phyloP scores from a whole-genome alignment of 2,888 invertebrate genomes.

The Netelia inedita region DNA sequence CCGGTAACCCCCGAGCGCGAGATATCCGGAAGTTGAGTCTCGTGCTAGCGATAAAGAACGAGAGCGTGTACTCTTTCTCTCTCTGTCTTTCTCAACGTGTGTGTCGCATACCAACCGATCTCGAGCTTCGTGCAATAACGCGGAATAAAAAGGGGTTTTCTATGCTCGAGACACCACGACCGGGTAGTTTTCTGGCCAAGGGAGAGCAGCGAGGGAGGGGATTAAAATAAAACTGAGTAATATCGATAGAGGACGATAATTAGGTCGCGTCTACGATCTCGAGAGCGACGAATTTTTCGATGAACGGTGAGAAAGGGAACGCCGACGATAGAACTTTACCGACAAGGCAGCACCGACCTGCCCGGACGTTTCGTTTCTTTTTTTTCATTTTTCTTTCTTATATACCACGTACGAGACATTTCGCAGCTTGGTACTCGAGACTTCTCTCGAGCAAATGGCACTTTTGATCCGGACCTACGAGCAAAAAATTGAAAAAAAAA shows the following conservation, averaged over 20 bases:
- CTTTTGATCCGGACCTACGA: too few relatives aligned
- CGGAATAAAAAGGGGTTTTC: slow-evolving; percentile 27
- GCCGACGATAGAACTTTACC: slow-evolving; percentile 65
- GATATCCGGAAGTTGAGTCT: slow-evolving; percentile 68
- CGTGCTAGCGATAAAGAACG: slow-evolving; percentile 66
- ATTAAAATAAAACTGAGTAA: slow-evolving; percentile 15
- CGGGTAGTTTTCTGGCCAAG: background rate
- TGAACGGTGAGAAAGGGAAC: slow-evolving; percentile 27
- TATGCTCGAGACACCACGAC: background rate
- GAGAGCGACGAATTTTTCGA: background rate
- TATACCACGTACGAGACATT: background rate
- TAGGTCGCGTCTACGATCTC: slow-evolving; percentile 37
- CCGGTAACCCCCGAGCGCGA: slow-evolving; percentile 63
- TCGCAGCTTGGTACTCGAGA: background rate
- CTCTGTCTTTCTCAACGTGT: background rate
- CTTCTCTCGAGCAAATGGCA: background rate
- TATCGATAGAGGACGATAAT: slow-evolving; percentile 58
- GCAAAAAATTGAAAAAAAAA: too few relatives aligned
- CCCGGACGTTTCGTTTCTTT: slow-evolving; percentile 24
- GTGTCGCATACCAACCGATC: background rate
- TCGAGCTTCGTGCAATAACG: slow-evolving; percentile 1
- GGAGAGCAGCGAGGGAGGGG: background rate
- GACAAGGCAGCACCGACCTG: slow-evolving; percentile 49
- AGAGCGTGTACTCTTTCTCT: slow-evolving; percentile 54
- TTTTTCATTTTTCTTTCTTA: too few relatives aligned